phyloP scores from a whole-genome alignment of 2,888 invertebrate genomes.

The Agonum fuliginosum region DNA sequence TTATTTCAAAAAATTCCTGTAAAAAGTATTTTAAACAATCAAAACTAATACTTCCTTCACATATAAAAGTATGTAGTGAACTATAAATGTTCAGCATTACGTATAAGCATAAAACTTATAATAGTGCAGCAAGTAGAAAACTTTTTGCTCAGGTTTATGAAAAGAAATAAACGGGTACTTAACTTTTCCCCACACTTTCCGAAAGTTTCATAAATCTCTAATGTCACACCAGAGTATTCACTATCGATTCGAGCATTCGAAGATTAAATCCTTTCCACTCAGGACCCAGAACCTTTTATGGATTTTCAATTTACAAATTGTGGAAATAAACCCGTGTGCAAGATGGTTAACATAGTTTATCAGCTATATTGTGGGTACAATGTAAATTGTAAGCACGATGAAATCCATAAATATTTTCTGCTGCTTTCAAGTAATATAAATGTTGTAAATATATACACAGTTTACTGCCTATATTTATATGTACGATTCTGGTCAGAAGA shows the following conservation, averaged over 20 bases:
- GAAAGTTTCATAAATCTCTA: constrained; percentile 20
- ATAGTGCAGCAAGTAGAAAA: neutral
- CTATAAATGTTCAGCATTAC: too few relatives aligned
- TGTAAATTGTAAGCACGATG: neutral
- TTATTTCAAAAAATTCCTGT: too few relatives aligned
- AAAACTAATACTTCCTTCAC: too few relatives aligned
- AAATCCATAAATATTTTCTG: neutral
- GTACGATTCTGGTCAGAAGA: neutral
- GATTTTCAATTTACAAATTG: neutral
- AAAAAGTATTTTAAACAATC: too few relatives aligned
- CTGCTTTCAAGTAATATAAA: neutral
- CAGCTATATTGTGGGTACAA: neutral
- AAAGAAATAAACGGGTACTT: neutral
- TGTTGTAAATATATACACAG: neutral
- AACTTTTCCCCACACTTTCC: neutral
- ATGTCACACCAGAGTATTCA: constrained; percentile 7
- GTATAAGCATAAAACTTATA: neutral
- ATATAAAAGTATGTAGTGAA: too few relatives aligned
- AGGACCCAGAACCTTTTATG: constrained; percentile 1
- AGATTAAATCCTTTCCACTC: constrained; percentile 14
- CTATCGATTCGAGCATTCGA: neutral
- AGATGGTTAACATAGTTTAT: neutral
- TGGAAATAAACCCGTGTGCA: neutral
- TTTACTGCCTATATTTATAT: neutral
- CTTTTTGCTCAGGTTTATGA: constrained; percentile 11